Evolutionary conservation across 2,113 vertebrate species (phyloP).

Genomic region (Plecturocebus donacophilus): DNA sequence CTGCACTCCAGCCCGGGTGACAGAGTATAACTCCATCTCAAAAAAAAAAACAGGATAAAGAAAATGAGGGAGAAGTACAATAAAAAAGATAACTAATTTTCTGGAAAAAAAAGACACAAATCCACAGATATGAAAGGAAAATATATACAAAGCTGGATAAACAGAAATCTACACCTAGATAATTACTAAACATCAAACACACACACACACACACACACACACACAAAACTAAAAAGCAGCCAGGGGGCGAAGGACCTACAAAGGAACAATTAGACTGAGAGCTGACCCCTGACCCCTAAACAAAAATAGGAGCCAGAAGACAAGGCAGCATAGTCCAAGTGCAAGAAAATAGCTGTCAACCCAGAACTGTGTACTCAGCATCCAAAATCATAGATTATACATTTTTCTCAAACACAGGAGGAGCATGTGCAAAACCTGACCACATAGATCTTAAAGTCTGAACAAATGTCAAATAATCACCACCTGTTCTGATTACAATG

Average conservation of each 20-base stretch:
- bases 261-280: background rate
- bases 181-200: background rate
- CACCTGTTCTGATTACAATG: background rate
- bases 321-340: background rate
- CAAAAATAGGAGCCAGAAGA: background rate
- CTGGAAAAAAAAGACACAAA: background rate
- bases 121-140: background rate
- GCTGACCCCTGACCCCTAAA: background rate
- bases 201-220: no score
- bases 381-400: background rate
- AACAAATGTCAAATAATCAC: conserved; percentile 35
- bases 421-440: background rate
- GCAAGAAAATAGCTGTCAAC: background rate
- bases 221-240: no score
- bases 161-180: background rate
- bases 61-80: background rate
- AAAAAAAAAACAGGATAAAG: background rate
- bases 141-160: background rate
- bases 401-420: background rate
- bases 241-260: background rate
- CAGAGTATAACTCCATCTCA: no score
- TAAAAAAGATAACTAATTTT: background rate
- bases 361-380: background rate
- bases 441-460: background rate
- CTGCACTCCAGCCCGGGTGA: no score